Conservation (phyloP, 2,797 vertebrate species). For the Pipistrellus pipistrellus region DNA sequence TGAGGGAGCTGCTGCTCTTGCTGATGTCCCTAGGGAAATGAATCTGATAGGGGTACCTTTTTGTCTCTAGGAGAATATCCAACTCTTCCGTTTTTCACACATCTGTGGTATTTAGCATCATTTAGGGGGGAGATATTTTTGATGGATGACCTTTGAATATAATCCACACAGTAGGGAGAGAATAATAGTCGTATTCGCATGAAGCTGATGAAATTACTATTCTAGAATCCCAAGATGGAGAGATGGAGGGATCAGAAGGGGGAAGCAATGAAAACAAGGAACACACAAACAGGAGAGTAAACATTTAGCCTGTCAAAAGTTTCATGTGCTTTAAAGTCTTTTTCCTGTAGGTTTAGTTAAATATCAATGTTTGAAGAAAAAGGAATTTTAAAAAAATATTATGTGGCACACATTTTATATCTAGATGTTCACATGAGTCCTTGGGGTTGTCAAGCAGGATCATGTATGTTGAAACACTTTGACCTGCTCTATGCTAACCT, state of each 20-base stretch:
- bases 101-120: neutral
- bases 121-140: neutral
- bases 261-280: neutral
- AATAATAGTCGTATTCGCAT: neutral
- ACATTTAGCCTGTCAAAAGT: neutral
- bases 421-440: neutral
- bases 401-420: neutral
- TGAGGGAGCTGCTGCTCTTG: neutral
- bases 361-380: neutral
- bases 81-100: neutral
- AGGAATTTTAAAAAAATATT: neutral
- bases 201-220: neutral
- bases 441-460: neutral
- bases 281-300: neutral
- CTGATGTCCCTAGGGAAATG: neutral
- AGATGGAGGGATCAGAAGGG: neutral
- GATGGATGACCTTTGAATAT: neutral
- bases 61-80: neutral
- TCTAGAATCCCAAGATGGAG: neutral
- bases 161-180: neutral
- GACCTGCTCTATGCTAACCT: neutral
- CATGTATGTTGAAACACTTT: rapidly evolving
- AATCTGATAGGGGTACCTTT: neutral
- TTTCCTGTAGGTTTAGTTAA: neutral
- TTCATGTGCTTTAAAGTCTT: neutral